Base-by-base conservation (phyloP, 2,113 vertebrate species). In the Ochotona curzoniae region DNA sequence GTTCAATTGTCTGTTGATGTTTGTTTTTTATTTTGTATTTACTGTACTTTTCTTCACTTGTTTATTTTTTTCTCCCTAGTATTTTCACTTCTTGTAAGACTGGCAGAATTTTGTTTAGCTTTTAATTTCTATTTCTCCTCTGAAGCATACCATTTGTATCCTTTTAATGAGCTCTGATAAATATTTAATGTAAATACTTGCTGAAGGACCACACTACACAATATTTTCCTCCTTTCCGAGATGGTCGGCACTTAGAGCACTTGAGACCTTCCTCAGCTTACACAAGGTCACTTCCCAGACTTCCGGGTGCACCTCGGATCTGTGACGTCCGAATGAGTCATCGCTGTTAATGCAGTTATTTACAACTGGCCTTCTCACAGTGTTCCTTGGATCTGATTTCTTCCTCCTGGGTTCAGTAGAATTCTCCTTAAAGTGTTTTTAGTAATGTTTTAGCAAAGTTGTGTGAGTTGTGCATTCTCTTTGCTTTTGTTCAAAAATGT, bases 291-390 rank as follows among this genome's bases (percentile, higher is more conserved):
- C 38, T 94, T 13, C 28, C 35, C 7, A 10, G 51, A 57, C 23
- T 87, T 90, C 85, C 76, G 61, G 20, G 49, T 30, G 60, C 12
- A 9, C 9, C 49, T 76, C 54, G 12, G 49, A 47, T 18, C 61
- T 93, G n/a, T n/a, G 44, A 75, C 14, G 51, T 44, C 44, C 15
- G 35, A 78, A 82, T 17, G 13, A 81, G 18, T 69, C 88, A 73
- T 67, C 57, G 2, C 54, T 69, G 64, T 63, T 92, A 63, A 89
- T 83, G 12, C 35, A 44, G 10, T 86, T 82, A 49, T 64, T 93
- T 94, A 38, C 38, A 57, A 81, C 81, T 92, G 49, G 85, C 94
- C 82, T 93, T 93, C 18, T 95, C 63, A 79, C 15, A 7, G 89
- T 84, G 11, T 63, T 49, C 76, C 25, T 82, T 94, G 32, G 63